phyloP scores from a whole-genome alignment of 2,888 invertebrate genomes.

The Epistrophe grossulariae region DNA sequence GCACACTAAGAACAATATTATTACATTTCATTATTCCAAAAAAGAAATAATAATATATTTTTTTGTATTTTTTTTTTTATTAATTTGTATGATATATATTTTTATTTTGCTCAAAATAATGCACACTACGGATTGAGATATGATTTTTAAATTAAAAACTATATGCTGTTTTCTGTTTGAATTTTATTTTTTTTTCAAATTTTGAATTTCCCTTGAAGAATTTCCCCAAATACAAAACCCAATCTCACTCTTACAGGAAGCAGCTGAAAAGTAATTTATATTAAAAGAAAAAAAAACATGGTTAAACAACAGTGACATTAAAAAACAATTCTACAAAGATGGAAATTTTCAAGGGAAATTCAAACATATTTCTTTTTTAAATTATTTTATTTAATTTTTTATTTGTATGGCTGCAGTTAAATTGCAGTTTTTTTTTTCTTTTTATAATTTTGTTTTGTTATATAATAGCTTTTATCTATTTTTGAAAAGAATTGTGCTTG shows the following conservation, averaged over 20 bases:
- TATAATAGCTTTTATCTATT: neutral
- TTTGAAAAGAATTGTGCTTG: conserved; percentile 50
- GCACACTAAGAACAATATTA: conserved; percentile 74
- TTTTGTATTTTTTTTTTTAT: conserved; percentile 7
- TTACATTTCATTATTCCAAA: conserved; percentile 75
- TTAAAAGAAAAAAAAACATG: conserved; percentile 46
- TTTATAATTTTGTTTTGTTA: conserved; percentile 28
- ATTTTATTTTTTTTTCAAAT: conserved; percentile 29
- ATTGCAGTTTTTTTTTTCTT: conserved; percentile 16
- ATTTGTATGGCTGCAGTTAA: conserved; percentile 7
- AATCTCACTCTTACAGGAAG: conserved; percentile 76
- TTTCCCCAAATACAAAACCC: conserved; percentile 64
- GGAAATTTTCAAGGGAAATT: conserved; percentile 58
- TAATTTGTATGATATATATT: conserved; percentile 35
- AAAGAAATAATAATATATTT: conserved; percentile 55
- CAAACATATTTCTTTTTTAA: conserved; percentile 32
- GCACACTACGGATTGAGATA: conserved; percentile 74
- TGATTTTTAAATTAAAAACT: conserved; percentile 28
- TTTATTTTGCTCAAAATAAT: conserved; percentile 54
- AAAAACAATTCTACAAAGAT: conserved; percentile 69
- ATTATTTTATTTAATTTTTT: neutral
- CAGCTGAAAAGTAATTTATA: conserved; percentile 73
- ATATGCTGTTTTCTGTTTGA: conserved; percentile 42
- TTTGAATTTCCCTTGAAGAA: conserved; percentile 69
- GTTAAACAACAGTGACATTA: conserved; percentile 72